Evolutionary conservation across 2,888 invertebrate genomes (phyloP).

Genomic region (Trachelus iudaicus): DNA sequence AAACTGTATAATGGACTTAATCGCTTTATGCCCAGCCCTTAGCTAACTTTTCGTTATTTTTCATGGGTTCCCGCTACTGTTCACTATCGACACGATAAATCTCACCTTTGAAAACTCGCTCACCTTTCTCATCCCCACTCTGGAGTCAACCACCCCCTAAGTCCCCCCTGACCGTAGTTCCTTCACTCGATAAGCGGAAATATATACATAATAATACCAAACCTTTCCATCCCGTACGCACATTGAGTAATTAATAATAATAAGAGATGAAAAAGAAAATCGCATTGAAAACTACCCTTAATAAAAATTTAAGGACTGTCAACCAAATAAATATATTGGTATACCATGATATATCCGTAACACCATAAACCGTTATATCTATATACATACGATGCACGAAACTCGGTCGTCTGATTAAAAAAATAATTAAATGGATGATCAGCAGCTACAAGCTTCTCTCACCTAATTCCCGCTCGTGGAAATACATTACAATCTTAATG

Average conservation of each 20-base stretch:
- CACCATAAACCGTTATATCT: not conserved
- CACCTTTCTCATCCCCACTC: conserved; percentile 1
- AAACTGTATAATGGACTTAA: conserved; percentile 64
- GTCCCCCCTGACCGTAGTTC: not conserved
- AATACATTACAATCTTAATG: conserved; percentile 61
- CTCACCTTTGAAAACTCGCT: conserved; percentile 22
- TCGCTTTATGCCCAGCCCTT: conserved; percentile 56
- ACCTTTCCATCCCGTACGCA: not conserved
- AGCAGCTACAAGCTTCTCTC: not conserved
- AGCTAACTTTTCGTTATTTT: conserved; percentile 63
- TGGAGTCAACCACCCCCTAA: not conserved
- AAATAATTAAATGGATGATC: not conserved
- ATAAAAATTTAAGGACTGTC: not conserved
- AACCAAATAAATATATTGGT: not conserved
- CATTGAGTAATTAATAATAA: not conserved
- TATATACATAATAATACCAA: not conserved
- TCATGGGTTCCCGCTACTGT: conserved; percentile 52
- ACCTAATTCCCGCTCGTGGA: conserved; percentile 48
- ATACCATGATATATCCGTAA: not conserved
- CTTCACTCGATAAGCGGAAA: not conserved
- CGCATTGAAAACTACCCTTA: not conserved
- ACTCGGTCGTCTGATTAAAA: not conserved
- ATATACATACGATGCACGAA: not conserved
- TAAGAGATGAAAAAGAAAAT: not conserved
- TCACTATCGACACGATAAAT: conserved; percentile 53